Base-by-base conservation (phyloP, 2,113 vertebrate species). In the Hippotragus niger region DNA sequence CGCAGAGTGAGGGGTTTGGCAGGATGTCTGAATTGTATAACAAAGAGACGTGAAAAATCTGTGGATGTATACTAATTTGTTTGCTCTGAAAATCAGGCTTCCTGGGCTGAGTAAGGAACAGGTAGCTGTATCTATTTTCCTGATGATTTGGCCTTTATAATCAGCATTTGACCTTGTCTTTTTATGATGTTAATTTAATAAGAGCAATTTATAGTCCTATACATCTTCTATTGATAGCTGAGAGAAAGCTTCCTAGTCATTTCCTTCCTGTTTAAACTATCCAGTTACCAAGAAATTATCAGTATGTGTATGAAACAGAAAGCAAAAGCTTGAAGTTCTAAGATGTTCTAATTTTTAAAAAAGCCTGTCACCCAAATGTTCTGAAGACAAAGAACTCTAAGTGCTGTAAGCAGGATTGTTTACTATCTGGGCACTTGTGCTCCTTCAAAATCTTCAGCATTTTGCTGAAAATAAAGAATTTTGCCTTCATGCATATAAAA, bases 281-380 rank as follows among this genome's bases (percentile, higher is more conserved):
- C 14, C 47, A 53, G 53, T 62, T 92, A 84, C 60, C 53, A 84
- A 98, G 62, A 94, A 97, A 96, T 95, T 88, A 95, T 14, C 40
- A 88, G 67, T 53, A 67, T 87, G 19, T 47, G 21, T 92, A 64
- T 43, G 45, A 95, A 96, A 92, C 45, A 92, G 43, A 91, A 93
- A 80, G 23, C 43, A 76, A 96, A 60, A 78, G n/a, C 29, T 96
- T 71, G 93, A n/a, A 14, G 71, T 62, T 80, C 40, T 62, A 80
- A 80, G 94, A 55, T 52, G 27, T 92, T 94, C 80, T 82, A 67
- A 87, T 94, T 76, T 97, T 92, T 76, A 2, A 25, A 76, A 97
- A 94, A 27, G 4, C n/a, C 36, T n/a, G 9, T 64, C 29, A 90
- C 62, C 27, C 87, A 5, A 47, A 58, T 52, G 19, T 88, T 90